These are phyloP conservation scores for Ictalurus punctatus DNA, from an alignment of 2,113 vertebrate species.

Conservation along the genomic window DNA sequence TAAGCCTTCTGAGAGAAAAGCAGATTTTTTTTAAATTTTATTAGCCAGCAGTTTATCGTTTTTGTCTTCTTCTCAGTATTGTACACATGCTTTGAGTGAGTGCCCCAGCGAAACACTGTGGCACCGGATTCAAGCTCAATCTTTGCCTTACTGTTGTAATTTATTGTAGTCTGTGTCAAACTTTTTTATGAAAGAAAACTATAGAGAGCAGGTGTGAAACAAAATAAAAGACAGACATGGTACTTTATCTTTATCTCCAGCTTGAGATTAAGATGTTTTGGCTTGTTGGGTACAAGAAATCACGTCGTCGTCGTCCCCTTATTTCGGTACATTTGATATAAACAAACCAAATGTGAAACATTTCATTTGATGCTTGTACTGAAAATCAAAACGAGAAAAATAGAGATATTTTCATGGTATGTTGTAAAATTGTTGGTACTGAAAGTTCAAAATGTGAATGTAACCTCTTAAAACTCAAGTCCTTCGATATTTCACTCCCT, in stretches of 20 bases:
- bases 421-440: slow-evolving; percentile 39
- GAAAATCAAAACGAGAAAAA: slow-evolving; percentile 5
- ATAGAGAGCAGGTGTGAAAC: not conserved
- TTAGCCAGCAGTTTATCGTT: slow-evolving; percentile 19
- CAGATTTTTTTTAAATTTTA: slow-evolving; percentile 20
- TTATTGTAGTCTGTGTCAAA: slow-evolving; percentile 24
- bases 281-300: slow-evolving; percentile 12
- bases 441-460: slow-evolving; percentile 46
- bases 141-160: slow-evolving; percentile 41
- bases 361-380: slow-evolving; percentile 28
- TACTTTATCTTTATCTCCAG: slow-evolving; percentile 22
- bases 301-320: not conserved
- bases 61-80: slow-evolving; percentile 45
- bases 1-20: not conserved
- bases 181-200: slow-evolving; percentile 8
- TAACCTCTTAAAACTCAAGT: slow-evolving; percentile 10
- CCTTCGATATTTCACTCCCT: slow-evolving; percentile 36
- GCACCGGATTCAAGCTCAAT: slow-evolving; percentile 32
- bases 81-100: slow-evolving; percentile 41
- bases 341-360: slow-evolving; percentile 44
- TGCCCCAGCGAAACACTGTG: slow-evolving; percentile 11
- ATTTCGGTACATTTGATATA: slow-evolving; percentile 34
- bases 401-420: slow-evolving; percentile 47
- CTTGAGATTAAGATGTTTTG: slow-evolving; percentile 30
- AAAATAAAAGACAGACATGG: slow-evolving; percentile 11